A percentile compares a stretch with the other conserved stretches of the same genome.
phyloP scores from a whole-genome alignment of 1,140 invertebrate species.

The Orchestia grillus region DNA sequence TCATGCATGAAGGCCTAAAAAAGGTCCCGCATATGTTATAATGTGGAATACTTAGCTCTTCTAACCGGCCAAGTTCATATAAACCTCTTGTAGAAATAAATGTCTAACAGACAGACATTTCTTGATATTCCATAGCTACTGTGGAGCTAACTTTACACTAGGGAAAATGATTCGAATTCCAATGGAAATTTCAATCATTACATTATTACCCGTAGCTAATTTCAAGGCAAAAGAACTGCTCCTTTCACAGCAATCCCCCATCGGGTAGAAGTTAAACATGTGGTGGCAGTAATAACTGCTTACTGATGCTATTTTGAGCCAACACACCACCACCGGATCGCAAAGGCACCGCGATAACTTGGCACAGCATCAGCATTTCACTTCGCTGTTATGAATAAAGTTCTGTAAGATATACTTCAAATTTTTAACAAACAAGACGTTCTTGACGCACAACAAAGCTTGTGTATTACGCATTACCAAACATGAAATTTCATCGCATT shows the following conservation, averaged over 20 bases:
- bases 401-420: neutral
- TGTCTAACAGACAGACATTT: neutral
- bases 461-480: neutral
- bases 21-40: neutral
- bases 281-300: neutral
- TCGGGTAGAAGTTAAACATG: neutral
- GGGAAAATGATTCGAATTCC: neutral
- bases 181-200: neutral
- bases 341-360: neutral
- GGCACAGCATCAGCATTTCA: neutral
- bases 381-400: neutral
- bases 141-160: neutral
- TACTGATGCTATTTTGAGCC: conserved; percentile 35
- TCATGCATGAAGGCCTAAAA: neutral
- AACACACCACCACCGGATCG: neutral
- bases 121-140: neutral
- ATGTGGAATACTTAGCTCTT: neutral
- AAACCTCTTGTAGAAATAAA: neutral
- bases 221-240: neutral
- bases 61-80: neutral
- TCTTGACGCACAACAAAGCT: neutral
- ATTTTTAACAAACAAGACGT: neutral
- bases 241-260: neutral
- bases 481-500: neutral
- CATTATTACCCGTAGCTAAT: neutral